Conservation (phyloP, 1,140 invertebrate genomes). For the Heliothis virescens region DNA sequence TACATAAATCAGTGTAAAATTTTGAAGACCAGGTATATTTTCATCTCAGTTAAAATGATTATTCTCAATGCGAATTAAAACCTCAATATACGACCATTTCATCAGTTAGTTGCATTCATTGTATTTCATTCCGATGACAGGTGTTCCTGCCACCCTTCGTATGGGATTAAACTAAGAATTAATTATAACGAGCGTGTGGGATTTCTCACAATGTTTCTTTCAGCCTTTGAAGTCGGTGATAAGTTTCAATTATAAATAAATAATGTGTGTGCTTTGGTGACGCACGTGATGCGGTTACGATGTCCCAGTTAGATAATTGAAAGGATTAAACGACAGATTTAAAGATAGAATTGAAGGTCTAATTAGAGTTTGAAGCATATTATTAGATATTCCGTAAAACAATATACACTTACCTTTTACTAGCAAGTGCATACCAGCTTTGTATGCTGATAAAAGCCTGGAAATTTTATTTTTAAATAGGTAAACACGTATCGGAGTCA, state of each 20-base stretch:
- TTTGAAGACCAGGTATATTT: no score
- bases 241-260: slow-evolving; percentile 39
- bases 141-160: slow-evolving; percentile 12
- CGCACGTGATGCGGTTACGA: slow-evolving; percentile 1
- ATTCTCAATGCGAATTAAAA: no score
- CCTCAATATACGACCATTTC: neutral
- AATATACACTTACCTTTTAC: no score
- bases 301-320: neutral
- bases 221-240: slow-evolving; percentile 29
- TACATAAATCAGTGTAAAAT: no score
- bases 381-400: neutral
- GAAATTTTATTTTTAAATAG: neutral
- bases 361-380: neutral
- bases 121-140: slow-evolving; percentile 17
- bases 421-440: no score
- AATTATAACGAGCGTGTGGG: slow-evolving; percentile 32
- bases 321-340: neutral
- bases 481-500: neutral
- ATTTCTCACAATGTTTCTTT: slow-evolving; percentile 35
- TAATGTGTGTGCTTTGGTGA: slow-evolving; percentile 14
- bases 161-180: slow-evolving; percentile 28
- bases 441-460: no score
- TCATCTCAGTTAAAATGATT: no score
- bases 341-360: no score
- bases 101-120: neutral